These are phyloP conservation scores for Stenoptilia bipunctidactyla DNA, from an alignment of 2,888 invertebrate species.

Conservation along the genomic window DNA sequence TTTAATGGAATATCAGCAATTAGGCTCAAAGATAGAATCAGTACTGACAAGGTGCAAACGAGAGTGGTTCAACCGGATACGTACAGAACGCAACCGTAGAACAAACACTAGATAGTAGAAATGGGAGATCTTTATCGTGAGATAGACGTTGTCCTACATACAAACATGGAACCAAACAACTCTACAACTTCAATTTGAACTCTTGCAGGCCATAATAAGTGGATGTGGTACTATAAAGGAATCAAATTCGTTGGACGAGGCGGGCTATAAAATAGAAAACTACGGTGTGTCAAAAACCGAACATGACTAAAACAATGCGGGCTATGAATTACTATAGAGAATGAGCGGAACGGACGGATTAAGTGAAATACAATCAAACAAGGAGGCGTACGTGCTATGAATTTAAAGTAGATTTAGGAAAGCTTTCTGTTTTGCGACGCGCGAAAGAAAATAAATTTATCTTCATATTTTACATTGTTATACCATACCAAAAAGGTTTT, in stretches of 20 bases:
- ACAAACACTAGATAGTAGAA: neutral
- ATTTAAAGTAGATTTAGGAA: constrained; percentile 31
- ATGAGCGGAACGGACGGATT: constrained; percentile 62
- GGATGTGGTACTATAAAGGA: neutral
- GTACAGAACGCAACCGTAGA: constrained; percentile 21
- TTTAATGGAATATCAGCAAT: constrained; percentile 69
- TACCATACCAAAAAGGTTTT: no score
- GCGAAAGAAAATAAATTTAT: constrained; percentile 9
- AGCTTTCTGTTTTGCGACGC: constrained; percentile 26
- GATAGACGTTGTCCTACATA: neutral
- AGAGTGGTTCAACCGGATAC: constrained; percentile 59
- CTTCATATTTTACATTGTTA: neutral
- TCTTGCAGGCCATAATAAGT: neutral
- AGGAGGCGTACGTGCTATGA: constrained; percentile 43
- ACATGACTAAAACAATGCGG: constrained; percentile 59
- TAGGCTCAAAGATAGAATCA: constrained; percentile 61
- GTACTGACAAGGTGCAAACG: constrained; percentile 70
- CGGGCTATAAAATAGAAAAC: neutral
- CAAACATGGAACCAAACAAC: neutral
- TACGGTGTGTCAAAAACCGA: constrained; percentile 12
- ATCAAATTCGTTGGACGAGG: neutral
- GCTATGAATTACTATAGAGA: constrained; percentile 62
- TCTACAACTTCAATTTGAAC: neutral
- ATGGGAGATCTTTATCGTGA: neutral
- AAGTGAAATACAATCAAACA: constrained; percentile 63